Evolutionary conservation across 2,888 invertebrate genomes (phyloP).

Genomic region (Ophioninae sp.): DNA sequence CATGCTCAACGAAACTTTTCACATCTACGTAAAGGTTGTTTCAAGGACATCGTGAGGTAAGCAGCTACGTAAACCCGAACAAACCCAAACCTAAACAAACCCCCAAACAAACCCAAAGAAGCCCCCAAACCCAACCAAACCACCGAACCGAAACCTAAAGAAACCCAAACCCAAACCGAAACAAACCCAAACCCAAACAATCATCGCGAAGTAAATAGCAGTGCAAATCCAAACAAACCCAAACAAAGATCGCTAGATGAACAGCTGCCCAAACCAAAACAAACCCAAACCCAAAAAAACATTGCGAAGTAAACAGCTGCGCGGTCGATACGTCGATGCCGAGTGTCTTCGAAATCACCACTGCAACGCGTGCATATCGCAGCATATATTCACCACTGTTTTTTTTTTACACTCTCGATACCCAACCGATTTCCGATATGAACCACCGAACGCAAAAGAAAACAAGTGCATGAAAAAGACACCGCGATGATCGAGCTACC

Average conservation of each 20-base stretch:
- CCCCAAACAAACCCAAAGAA: no score
- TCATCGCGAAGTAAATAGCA: no score
- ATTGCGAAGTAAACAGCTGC: not conserved
- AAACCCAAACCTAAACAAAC: not conserved
- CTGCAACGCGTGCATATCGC: not conserved
- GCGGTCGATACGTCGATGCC: not conserved
- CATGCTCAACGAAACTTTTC: not conserved
- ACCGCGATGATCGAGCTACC: not conserved
- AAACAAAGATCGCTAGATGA: not conserved
- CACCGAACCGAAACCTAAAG: no score
- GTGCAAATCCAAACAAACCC: not conserved
- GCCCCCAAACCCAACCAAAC: no score
- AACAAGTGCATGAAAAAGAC: conserved; percentile 33
- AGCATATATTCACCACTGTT: not conserved
- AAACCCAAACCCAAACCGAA: no score
- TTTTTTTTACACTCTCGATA: conserved; percentile 45
- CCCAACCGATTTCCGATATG: conserved; percentile 59
- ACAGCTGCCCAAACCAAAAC: not conserved
- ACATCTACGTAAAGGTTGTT: not conserved
- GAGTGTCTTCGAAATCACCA: not conserved
- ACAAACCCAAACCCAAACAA: no score
- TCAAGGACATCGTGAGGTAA: not conserved
- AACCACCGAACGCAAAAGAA: conserved; percentile 24
- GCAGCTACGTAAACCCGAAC: not conserved
- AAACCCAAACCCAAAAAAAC: not conserved